These are phyloP conservation scores for Halictus rubicundus DNA, from an alignment of 1,140 invertebrate genomes.

Conservation along the genomic window DNA sequence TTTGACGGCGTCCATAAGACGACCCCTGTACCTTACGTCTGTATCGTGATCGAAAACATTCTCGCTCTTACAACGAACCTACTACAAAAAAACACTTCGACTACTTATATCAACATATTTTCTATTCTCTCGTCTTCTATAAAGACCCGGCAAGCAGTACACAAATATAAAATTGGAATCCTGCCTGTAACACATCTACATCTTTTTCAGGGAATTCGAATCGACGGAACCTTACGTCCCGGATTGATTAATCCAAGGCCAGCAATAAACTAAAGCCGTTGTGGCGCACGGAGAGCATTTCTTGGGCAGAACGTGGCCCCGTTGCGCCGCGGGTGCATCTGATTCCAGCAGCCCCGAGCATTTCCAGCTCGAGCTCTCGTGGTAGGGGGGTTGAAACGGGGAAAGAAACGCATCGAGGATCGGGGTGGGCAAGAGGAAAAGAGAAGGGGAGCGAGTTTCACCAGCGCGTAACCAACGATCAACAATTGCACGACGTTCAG, in stretches of 20 bases:
- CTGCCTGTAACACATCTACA: too few species aligned
- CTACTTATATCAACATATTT: too few species aligned
- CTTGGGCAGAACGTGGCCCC: not conserved
- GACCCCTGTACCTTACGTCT: not conserved
- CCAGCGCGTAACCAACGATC: conserved; percentile 70
- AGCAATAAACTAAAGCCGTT: too few species aligned
- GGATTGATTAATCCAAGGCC: too few species aligned
- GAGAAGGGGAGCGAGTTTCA: conserved; percentile 26
- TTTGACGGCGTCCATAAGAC: conserved; percentile 20
- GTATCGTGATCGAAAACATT: too few species aligned
- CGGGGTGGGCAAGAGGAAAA: not conserved
- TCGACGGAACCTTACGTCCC: too few species aligned
- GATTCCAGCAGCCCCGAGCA: not conserved
- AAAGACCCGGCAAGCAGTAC: too few species aligned
- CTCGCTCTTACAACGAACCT: too few species aligned
- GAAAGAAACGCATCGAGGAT: not conserved
- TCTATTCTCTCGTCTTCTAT: too few species aligned
- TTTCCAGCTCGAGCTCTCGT: not conserved
- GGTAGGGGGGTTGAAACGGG: not conserved
- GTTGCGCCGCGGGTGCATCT: not conserved
- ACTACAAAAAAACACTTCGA: too few species aligned
- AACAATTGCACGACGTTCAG: conserved; percentile 71
- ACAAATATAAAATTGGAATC: too few species aligned
- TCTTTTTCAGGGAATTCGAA: too few species aligned
- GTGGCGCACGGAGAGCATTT: not conserved